Conservation (phyloP, 2,888 invertebrate genomes). For the Heliconius sara region DNA sequence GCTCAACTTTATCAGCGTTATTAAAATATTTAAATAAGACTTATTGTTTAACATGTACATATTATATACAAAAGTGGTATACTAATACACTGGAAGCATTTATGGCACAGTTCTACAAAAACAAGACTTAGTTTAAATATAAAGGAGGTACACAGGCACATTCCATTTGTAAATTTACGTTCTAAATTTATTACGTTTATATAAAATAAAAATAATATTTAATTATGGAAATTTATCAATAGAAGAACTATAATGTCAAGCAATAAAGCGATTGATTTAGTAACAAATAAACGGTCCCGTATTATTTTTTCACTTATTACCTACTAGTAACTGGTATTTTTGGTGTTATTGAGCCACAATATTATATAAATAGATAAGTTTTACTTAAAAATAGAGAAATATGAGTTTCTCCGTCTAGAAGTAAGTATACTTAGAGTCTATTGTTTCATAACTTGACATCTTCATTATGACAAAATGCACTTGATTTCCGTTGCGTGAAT, state of each 20-base stretch:
- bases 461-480: constrained; percentile 39
- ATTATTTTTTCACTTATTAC: background rate
- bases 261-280: too few relatives aligned
- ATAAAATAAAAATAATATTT: background rate
- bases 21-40: background rate
- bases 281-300: background rate
- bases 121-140: too few relatives aligned
- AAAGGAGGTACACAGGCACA: background rate
- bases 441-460: constrained; percentile 43
- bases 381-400: constrained; percentile 1
- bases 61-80: background rate
- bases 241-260: background rate
- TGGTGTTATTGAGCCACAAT: background rate
- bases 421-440: background rate
- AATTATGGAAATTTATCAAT: too few relatives aligned
- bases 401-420: background rate
- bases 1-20: background rate
- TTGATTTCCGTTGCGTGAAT: constrained; percentile 39
- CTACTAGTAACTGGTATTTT: background rate
- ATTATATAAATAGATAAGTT: background rate
- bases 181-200: constrained; percentile 1
- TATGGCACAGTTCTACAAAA: constrained; percentile 6
- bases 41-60: too few relatives aligned
- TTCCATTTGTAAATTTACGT: background rate
- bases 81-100: background rate